Conservation (phyloP, 2,797 vertebrate species). For the Tamandua tetradactyla region DNA sequence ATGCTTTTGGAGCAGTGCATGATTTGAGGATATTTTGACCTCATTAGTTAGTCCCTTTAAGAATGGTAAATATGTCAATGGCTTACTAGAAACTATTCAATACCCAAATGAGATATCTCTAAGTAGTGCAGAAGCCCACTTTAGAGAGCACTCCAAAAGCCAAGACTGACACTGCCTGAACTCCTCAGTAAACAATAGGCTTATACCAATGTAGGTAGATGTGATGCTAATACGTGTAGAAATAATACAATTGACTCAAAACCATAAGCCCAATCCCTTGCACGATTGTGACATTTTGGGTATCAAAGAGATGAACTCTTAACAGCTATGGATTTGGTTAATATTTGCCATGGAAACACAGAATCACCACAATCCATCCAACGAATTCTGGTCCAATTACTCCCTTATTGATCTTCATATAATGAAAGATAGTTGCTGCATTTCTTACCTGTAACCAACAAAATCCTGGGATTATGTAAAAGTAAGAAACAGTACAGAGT, state of each 20-base stretch:
- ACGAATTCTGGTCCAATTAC: neutral
- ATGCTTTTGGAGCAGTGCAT: neutral
- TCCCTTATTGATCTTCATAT: neutral
- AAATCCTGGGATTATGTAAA: neutral
- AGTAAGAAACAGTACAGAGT: neutral
- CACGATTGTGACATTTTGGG: too few species aligned
- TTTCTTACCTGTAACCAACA: neutral
- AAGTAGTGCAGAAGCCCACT: neutral
- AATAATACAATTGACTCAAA: neutral
- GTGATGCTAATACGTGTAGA: neutral
- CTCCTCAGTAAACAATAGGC: neutral
- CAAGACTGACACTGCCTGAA: neutral
- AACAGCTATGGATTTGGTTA: neutral
- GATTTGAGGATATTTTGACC: neutral
- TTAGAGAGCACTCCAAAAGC: neutral
- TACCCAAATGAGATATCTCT: neutral
- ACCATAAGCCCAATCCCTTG: neutral
- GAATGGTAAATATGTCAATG: neutral
- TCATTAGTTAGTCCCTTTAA: neutral
- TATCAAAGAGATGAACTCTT: neutral
- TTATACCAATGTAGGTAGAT: neutral
- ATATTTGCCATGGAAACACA: neutral
- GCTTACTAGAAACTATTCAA: neutral
- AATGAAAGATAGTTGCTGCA: neutral
- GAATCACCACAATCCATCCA: neutral